Conservation (phyloP, 2,113 vertebrate species). For the Sterna hirundo region DNA sequence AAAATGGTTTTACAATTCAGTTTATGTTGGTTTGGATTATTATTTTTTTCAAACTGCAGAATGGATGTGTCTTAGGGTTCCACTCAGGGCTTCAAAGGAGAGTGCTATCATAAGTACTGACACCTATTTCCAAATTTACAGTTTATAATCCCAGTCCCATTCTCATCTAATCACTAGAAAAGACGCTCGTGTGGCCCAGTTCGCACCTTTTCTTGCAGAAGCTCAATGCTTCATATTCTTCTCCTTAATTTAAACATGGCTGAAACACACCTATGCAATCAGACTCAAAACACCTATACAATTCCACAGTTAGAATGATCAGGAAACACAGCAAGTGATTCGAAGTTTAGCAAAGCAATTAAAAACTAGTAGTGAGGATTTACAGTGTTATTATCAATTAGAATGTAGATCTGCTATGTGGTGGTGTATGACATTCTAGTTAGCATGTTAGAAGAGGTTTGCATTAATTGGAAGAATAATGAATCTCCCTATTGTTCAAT, state of each 20-base stretch:
- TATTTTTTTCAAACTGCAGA: neutral
- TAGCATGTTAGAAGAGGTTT: neutral
- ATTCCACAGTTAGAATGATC: neutral
- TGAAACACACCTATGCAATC: neutral
- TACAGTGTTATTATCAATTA: neutral
- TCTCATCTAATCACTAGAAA: neutral
- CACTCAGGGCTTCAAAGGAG: neutral
- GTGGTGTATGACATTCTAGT: neutral
- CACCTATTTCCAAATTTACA: neutral
- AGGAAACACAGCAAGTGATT: accelerated
- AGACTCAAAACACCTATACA: neutral
- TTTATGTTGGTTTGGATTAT: neutral
- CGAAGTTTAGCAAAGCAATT: neutral
- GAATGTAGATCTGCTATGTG: neutral
- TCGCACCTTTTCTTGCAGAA: neutral
- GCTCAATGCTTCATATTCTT: neutral
- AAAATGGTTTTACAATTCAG: neutral
- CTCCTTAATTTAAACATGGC: neutral
- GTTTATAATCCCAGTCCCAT: neutral
- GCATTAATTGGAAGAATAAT: neutral
- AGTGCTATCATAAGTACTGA: neutral
- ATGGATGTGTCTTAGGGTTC: neutral
- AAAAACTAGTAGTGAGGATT: neutral
- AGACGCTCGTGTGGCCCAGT: neutral
- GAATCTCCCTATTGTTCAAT: neutral